Base-by-base conservation (phyloP, 1,140 invertebrate genomes). In the Drosophila sucinea region DNA sequence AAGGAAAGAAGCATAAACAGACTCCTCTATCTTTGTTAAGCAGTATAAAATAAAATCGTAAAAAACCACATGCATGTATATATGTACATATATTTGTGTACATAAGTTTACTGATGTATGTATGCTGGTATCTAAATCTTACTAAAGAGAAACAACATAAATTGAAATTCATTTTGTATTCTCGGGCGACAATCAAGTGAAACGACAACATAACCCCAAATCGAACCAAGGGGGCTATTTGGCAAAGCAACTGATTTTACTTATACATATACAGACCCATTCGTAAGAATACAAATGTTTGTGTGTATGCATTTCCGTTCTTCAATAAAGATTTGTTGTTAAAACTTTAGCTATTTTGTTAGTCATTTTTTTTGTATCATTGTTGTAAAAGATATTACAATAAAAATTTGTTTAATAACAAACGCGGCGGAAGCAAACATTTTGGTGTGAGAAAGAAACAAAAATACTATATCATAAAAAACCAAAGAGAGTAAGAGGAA, bases 81-180 rank as follows among this genome's bases (percentile, higher is more conserved):
- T 30, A 30, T 17, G 17, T 17, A 17, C 17, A 17, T 17, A 17
- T 17, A 17, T 17, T 17, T 17, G 17, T 38, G 35, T 38, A 10
- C 10, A 11, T 3, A 38, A 3, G 35, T 38, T 11, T 11, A 38
- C 35, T 38, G 35, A 38, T 38, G 35, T 38, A 38, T 38, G 35
- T 38, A 38, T 38, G 35, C 35, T 11, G 35, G 7, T 60, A 33
- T 54, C 51, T 69, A 62, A 70, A 77, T 70, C 35, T 29, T 10
- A 62, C 38, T 47, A 10, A 70, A 38, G 35, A 38, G 11, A 11
- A 38, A 38, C 35, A 38, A 38, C 10, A 38, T 38, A 38, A 38
- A 38, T 38, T 38, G 35, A 84, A 85, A 84, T 84, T 84, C 77
- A 85, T 73, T 85, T 77, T 55, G 69, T 77, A 77, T 85, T 58